Conservation (phyloP, 2,888 invertebrate species). For the Pachycephus smyrnensis region DNA sequence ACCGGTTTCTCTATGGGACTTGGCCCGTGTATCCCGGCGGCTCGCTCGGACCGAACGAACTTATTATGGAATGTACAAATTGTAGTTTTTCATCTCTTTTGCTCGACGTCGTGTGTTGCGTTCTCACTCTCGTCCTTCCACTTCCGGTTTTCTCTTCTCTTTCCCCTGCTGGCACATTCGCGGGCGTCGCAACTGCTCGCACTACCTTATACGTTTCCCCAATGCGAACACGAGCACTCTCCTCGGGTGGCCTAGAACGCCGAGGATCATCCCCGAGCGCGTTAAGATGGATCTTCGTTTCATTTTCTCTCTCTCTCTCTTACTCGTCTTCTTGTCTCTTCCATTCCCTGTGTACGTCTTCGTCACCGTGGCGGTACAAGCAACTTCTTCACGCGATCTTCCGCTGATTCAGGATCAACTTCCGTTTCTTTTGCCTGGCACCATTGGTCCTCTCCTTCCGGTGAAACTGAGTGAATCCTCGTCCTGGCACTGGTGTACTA, state of each 20-base stretch:
- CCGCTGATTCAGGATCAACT: not conserved
- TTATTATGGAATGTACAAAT: constrained; percentile 86
- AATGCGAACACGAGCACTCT: not conserved
- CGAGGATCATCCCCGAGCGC: not conserved
- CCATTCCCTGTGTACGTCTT: not conserved
- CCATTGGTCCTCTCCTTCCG: not conserved
- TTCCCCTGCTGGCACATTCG: constrained; percentile 33
- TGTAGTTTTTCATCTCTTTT: constrained; percentile 68
- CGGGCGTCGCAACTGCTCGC: not conserved
- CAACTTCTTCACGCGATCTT: not conserved
- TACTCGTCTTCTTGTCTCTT: too few relatives aligned
- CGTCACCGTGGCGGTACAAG: not conserved
- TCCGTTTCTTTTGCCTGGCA: not conserved
- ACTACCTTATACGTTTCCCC: not conserved
- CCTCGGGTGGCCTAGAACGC: not conserved
- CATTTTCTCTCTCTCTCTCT: not conserved
- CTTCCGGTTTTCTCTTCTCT: not conserved
- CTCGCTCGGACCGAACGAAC: constrained; percentile 69
- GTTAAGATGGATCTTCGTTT: not conserved
- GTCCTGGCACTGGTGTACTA: not conserved
- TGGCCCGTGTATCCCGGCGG: constrained; percentile 8
- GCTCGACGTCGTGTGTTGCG: not conserved
- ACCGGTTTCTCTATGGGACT: constrained; percentile 2
- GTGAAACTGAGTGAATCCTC: not conserved
- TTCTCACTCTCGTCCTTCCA: not conserved